These are phyloP conservation scores for Limnephilus auricula DNA, from an alignment of 2,888 invertebrate genomes.

Conservation along the genomic window DNA sequence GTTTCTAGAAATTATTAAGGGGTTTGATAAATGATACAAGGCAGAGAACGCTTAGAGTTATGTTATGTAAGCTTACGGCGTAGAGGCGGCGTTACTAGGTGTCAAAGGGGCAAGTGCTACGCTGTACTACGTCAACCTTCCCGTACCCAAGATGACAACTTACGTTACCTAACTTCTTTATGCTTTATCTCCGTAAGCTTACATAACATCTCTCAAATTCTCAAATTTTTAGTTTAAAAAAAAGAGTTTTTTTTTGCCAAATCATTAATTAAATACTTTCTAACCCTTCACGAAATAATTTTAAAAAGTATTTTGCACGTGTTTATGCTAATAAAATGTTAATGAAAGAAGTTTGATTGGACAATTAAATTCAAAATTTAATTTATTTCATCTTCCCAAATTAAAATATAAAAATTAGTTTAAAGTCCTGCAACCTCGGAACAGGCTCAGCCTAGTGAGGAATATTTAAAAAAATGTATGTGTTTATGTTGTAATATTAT, in stretches of 20 bases:
- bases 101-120: background rate
- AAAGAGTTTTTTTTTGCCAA: background rate
- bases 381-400: too few relatives aligned
- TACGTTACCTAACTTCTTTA: background rate
- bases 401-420: too few relatives aligned
- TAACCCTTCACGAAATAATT: background rate
- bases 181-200: background rate
- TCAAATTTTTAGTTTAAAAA: background rate
- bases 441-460: too few relatives aligned
- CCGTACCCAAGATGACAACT: background rate
- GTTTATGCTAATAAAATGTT: too few relatives aligned
- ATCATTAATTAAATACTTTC: background rate
- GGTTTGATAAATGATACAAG: background rate
- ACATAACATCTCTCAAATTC: background rate
- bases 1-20: background rate
- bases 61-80: too few relatives aligned
- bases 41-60: background rate
- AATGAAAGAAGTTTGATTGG: too few relatives aligned
- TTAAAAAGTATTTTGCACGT: too few relatives aligned
- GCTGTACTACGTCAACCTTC: background rate
- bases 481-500: too few relatives aligned
- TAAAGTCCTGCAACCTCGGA: too few relatives aligned
- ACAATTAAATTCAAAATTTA: too few relatives aligned
- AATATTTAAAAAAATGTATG: too few relatives aligned
- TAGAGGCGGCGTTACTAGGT: too few relatives aligned